A percentile compares a stretch with the other conserved stretches of the same genome.
Evolutionary conservation across 2,888 invertebrate genomes (phyloP).

Genomic region (Diarsia brunnea): DNA sequence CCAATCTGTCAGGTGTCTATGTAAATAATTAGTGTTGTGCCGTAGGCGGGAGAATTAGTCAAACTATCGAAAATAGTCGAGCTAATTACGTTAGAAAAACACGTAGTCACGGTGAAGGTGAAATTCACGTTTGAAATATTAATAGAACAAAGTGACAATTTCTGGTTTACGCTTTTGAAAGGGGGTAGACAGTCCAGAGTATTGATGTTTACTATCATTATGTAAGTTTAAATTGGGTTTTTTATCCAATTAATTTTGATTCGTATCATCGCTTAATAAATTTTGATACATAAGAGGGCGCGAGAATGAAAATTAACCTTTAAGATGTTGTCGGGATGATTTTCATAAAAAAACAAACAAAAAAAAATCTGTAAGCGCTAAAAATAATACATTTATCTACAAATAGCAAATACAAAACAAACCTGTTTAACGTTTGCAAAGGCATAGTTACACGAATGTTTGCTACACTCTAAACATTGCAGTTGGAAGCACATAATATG

Average conservation of each 20-base stretch:
- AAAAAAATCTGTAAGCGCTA: conserved; percentile 23
- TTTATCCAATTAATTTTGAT: not conserved
- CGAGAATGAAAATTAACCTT: not conserved
- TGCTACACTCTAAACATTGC: conserved; percentile 27
- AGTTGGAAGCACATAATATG: conserved; percentile 19
- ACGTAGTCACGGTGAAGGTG: conserved; percentile 61
- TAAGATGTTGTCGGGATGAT: conserved; percentile 1
- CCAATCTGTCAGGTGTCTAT: conserved; percentile 73
- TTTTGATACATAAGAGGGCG: conserved; percentile 5
- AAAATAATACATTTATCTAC: conserved; percentile 41
- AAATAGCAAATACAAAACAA: conserved; percentile 27
- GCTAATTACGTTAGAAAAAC: conserved; percentile 56
- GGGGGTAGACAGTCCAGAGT: not conserved
- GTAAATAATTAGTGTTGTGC: conserved; percentile 74
- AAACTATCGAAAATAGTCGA: conserved; percentile 73
- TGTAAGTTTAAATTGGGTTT: not conserved
- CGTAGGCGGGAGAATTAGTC: conserved; percentile 77
- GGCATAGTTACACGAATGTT: conserved; percentile 40
- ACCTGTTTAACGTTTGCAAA: conserved; percentile 38
- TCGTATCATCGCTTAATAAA: not conserved
- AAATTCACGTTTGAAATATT: conserved; percentile 47
- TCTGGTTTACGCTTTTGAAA: conserved; percentile 13
- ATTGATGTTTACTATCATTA: not conserved
- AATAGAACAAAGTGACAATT: conserved; percentile 40
- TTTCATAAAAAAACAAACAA: conserved; percentile 26